Conservation (phyloP, 2,888 invertebrate species). For the Drosophila infuscata region DNA sequence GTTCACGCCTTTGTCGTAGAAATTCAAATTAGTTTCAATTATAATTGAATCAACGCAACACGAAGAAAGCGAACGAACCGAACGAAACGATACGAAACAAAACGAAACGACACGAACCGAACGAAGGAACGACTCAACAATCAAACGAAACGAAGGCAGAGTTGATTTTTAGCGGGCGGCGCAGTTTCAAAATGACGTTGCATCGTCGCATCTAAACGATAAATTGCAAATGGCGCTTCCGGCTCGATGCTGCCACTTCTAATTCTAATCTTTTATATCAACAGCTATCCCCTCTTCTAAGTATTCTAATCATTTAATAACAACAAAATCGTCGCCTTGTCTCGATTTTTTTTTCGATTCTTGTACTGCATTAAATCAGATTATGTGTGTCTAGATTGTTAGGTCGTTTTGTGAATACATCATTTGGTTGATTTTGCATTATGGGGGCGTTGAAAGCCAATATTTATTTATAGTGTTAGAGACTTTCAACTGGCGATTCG, state of each 20-base stretch:
- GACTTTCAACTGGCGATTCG: conserved; percentile 50
- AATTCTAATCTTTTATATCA: background rate
- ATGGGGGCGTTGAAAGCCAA: conserved; percentile 46
- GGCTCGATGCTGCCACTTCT: conserved; percentile 32
- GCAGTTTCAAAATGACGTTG: conserved; percentile 61
- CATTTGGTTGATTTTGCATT: conserved; percentile 11
- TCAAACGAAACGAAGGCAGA: conserved; percentile 29
- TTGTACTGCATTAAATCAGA: background rate
- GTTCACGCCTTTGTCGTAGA: conserved; percentile 33
- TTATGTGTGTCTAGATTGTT: background rate
- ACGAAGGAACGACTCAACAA: conserved; percentile 42
- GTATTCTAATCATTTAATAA: background rate
- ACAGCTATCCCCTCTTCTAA: conserved; percentile 2
- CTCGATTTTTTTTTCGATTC: background rate
- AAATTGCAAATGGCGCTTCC: conserved; percentile 69
- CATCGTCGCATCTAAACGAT: conserved; percentile 40
- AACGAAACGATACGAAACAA: conserved; percentile 17
- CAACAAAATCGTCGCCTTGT: conserved; percentile 12
- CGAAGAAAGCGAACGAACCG: conserved; percentile 51
- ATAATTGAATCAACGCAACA: conserved; percentile 81
- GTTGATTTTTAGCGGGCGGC: conserved; percentile 30
- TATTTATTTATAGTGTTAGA: conserved; percentile 54
- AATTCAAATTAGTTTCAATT: conserved; percentile 83
- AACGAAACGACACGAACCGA: conserved; percentile 32
- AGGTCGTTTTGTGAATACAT: conserved; percentile 1